These are phyloP conservation scores for Heteromormyrus szaboi DNA, from an alignment of 2,797 vertebrate genomes.

Conservation along the genomic window DNA sequence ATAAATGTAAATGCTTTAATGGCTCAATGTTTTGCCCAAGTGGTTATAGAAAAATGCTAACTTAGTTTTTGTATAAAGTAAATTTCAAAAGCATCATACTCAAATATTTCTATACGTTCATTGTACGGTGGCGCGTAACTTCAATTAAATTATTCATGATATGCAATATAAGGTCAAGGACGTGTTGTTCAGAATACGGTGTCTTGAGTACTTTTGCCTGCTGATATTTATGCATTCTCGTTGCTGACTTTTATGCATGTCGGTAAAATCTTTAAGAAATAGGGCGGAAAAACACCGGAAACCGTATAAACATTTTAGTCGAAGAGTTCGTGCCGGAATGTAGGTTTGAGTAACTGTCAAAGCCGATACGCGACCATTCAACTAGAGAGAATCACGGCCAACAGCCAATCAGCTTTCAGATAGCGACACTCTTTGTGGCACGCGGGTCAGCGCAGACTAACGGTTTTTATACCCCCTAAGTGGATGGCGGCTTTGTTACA, in stretches of 20 bases:
- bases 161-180: not conserved
- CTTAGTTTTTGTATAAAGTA: not conserved
- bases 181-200: not conserved
- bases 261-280: not conserved
- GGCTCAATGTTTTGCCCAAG: not conserved
- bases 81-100: not conserved
- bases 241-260: not conserved
- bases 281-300: not conserved
- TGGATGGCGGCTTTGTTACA: not conserved
- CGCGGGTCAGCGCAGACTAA: conserved; percentile 36
- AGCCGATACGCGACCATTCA: conserved; percentile 18
- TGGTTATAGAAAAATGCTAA: not conserved
- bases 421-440: conserved; percentile 12
- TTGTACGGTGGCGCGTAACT: not conserved
- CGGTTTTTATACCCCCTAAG: conserved; percentile 30
- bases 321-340: not conserved
- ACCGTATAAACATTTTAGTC: not conserved
- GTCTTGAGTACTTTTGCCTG: not conserved
- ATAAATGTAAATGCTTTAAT: not conserved
- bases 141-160: not conserved
- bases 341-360: not conserved
- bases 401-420: conserved; percentile 34
- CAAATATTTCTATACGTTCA: not conserved
- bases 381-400: conserved; percentile 10
- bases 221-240: not conserved